Percentiles rank a stretch among this genome's conserved stretches.
phyloP scores from a whole-genome alignment of 2,888 invertebrate species.

The Eupithecia dodoneata region DNA sequence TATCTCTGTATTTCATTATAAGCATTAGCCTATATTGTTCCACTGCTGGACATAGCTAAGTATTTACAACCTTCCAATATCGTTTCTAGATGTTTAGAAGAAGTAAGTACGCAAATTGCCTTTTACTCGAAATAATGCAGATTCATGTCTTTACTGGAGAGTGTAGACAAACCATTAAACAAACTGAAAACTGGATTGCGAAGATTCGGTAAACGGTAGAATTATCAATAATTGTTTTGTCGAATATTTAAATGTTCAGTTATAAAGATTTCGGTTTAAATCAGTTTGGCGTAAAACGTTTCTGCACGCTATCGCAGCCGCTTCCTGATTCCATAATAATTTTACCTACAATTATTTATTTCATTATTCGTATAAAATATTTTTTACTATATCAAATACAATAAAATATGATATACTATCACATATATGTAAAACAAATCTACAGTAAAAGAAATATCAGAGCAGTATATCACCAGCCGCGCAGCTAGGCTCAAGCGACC shows the following conservation, averaged over 20 bases:
- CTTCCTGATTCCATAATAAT: neutral
- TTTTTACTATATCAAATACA: too few species aligned
- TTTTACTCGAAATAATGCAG: neutral
- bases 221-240: conserved; percentile 23
- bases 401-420: too few species aligned
- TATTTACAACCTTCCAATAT: neutral
- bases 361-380: too few species aligned
- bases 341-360: neutral
- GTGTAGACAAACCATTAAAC: conserved; percentile 4
- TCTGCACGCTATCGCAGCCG: conserved; percentile 18
- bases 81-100: neutral
- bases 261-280: conserved; percentile 23
- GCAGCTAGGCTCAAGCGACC: too few species aligned
- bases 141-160: neutral
- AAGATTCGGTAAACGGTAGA: conserved; percentile 23
- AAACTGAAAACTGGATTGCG: conserved; percentile 16
- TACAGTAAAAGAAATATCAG: too few species aligned
- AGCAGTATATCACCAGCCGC: too few species aligned
- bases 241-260: conserved; percentile 21
- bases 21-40: too few species aligned
- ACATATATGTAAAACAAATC: too few species aligned
- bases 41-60: too few species aligned
- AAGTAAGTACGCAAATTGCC: neutral
- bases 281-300: conserved; percentile 14
- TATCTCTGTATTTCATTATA: neutral